A percentile compares a stretch with the other conserved stretches of the same genome.
Conservation (phyloP, 2,113 vertebrate genomes). For the Gulo gulo region DNA sequence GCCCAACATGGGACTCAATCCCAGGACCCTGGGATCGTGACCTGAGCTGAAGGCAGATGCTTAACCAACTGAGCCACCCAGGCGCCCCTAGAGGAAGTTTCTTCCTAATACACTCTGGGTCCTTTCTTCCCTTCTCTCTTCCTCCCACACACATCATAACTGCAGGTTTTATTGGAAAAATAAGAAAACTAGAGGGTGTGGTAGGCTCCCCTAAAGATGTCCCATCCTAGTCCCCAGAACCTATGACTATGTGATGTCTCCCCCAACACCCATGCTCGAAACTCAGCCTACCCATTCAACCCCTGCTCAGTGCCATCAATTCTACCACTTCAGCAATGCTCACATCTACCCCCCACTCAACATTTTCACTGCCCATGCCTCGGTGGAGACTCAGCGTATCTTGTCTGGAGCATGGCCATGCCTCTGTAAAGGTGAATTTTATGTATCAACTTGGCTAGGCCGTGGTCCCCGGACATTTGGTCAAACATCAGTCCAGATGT, state of each 20-base stretch:
- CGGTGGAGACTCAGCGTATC: neutral
- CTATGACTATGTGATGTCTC: neutral
- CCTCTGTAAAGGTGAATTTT: neutral
- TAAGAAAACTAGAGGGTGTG: neutral
- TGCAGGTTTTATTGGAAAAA: neutral
- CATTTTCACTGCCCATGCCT: neutral
- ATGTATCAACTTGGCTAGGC: neutral
- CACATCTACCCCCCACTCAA: neutral
- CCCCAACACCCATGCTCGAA: neutral
- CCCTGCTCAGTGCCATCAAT: too few relatives aligned
- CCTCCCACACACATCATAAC: neutral
- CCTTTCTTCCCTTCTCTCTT: neutral
- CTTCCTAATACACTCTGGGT: neutral
- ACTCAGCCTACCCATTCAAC: neutral
- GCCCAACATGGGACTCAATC: too few relatives aligned
- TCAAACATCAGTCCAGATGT: neutral
- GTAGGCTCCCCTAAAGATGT: neutral
- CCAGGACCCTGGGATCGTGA: too few relatives aligned
- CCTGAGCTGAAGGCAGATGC: too few relatives aligned
- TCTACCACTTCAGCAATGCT: neutral
- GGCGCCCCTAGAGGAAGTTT: neutral
- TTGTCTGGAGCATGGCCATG: neutral
- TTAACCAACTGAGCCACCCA: too few relatives aligned
- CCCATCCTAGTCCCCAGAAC: neutral
- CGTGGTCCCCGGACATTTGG: too few relatives aligned